Percentiles rank a stretch among this genome's conserved stretches.
phyloP scores from a whole-genome alignment of 2,888 invertebrate species.

The Brenthis daphne region DNA sequence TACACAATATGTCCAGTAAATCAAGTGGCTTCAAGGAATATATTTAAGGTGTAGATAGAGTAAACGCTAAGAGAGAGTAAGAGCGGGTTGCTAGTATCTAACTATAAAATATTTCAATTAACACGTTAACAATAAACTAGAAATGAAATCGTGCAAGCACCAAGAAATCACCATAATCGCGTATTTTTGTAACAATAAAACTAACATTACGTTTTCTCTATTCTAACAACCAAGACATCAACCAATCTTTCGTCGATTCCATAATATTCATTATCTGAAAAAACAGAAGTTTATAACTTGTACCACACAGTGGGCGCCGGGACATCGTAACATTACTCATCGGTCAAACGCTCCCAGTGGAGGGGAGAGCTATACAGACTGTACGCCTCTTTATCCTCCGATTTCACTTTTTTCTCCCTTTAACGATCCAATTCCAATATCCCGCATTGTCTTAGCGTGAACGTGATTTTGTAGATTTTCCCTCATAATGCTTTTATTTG shows the following conservation, averaged over 20 bases:
- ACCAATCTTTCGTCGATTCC: neutral
- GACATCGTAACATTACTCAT: constrained; percentile 38
- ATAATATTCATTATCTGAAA: neutral
- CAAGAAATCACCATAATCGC: no score
- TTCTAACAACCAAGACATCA: no score
- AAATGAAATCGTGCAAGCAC: no score
- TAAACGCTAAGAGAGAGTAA: no score
- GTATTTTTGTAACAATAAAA: no score
- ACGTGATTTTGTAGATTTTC: constrained; percentile 23
- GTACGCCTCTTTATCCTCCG: constrained; percentile 21
- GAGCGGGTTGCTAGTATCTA: no score
- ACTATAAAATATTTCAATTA: no score
- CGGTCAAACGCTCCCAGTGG: constrained; percentile 39
- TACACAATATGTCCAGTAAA: no score
- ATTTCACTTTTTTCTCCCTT: constrained; percentile 32
- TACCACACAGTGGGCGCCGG: constrained; percentile 26
- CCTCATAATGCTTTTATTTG: neutral
- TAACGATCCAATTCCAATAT: constrained; percentile 35
- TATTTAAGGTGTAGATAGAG: no score
- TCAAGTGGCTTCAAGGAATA: no score
- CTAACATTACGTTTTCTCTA: no score
- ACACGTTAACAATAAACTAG: no score
- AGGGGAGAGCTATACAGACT: constrained; percentile 14
- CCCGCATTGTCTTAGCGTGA: constrained; percentile 30
- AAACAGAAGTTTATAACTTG: constrained; percentile 6